Percentiles rank a stretch among this genome's conserved stretches.
Evolutionary conservation across 2,888 invertebrate genomes (phyloP).

Genomic region (Eueremaeus valkanovi): DNA sequence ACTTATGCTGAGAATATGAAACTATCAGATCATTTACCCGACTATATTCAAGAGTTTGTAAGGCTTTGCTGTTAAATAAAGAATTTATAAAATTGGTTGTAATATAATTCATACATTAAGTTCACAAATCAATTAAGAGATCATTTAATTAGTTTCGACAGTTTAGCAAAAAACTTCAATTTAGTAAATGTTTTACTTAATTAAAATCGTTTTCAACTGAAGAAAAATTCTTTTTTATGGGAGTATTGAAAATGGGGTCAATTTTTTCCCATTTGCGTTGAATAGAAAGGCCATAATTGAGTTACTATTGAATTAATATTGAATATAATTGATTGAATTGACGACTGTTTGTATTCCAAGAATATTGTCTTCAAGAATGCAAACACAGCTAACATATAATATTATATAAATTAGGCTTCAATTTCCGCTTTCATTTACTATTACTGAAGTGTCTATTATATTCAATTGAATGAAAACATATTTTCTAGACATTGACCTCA

Average conservation of each 20-base stretch:
- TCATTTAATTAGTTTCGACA: neutral
- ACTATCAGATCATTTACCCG: too few species aligned
- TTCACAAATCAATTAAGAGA: neutral
- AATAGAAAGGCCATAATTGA: neutral
- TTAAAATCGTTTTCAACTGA: neutral
- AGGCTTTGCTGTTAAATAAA: neutral
- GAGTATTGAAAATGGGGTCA: neutral
- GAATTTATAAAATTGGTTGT: too few species aligned
- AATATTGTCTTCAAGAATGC: neutral
- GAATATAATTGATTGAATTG: neutral
- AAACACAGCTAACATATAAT: neutral
- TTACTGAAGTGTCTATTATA: neutral
- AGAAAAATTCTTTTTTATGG: neutral
- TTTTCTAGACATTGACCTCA: neutral
- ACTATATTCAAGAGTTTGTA: too few species aligned
- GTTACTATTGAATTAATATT: too few species aligned
- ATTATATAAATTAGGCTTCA: neutral
- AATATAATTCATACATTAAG: neutral
- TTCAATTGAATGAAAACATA: neutral
- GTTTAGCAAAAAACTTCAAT: neutral
- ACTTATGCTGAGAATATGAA: neutral
- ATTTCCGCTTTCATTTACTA: neutral
- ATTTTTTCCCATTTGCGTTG: neutral
- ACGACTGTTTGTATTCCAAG: neutral
- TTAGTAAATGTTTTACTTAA: neutral